Evolutionary conservation across 2,797 vertebrate genomes (phyloP), one percentile per base, ranked within the genome.

Genomic region (Crenuchus spilurus): DNA sequence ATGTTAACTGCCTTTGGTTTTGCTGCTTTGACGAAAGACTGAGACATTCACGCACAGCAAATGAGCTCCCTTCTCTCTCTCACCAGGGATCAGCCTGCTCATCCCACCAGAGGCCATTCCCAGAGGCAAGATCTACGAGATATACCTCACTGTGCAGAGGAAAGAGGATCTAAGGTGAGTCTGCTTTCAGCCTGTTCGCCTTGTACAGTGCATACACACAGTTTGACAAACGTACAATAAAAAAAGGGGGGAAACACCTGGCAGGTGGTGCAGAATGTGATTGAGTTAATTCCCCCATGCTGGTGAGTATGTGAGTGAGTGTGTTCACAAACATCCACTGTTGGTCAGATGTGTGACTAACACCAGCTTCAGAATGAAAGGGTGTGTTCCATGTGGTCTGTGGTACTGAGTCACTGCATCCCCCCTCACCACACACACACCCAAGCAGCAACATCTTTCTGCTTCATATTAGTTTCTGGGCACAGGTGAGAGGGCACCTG

Each of bases 31-130:
- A 24, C 18, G 20, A 49, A 49, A 22, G 18, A 22, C 18, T 24
- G n/a, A 10, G 18, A 49, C 46, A 2, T 22, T 24, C 46, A 9
- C 18, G 10, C 46, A 31, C 31, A 20, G 30, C 7, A 33, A 41
- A 24, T 26, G 35, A 61, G 9, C 51, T 55, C 26, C 61, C 11
- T 37, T 63, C 42, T 73, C 48, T 48, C 24, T 30, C 71, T 48
- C 90, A 90, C 89, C 88, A 98, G 96, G 96, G 88, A 94, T 98
- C 92, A 99, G 97, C 83, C 91, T 99, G 88, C 97, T 99, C 84
- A 98, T 99, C 85, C 97, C 97, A 81, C 97, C 97, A 0, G 97
- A 99, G 62, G 96, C 97, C 90, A 99, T 99, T 88, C 97, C 97
- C 24, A 93, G 97, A 79, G 97, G 97, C 66, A 99, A 99, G 93